Evolutionary conservation across 92 coral and sea anemone species (phyloP).

Genomic region (Phenganax marumi): DNA sequence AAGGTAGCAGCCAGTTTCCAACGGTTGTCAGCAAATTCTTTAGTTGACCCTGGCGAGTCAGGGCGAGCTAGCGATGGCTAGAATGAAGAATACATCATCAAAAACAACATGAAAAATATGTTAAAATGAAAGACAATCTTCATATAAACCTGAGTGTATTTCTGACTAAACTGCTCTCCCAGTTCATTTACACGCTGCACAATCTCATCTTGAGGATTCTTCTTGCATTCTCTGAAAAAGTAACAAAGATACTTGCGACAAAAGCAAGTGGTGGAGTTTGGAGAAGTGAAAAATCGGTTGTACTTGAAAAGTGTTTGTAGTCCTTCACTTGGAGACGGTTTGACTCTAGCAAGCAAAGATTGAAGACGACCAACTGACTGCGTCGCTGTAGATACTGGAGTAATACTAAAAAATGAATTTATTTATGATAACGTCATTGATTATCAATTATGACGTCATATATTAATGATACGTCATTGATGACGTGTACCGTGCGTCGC

Average conservation of each 20-base stretch:
- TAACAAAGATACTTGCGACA: not conserved
- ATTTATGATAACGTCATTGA: too few species aligned
- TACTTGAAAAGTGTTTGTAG: slow-evolving; percentile 75
- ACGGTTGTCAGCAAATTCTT: slow-evolving; percentile 88
- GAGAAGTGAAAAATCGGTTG: not conserved
- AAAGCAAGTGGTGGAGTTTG: not conserved
- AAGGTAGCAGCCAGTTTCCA: slow-evolving; percentile 83
- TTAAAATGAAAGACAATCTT: not conserved
- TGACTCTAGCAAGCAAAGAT: slow-evolving; percentile 78
- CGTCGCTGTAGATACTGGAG: slow-evolving; percentile 97
- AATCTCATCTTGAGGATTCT: slow-evolving; percentile 76
- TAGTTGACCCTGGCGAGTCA: slow-evolving; percentile 82
- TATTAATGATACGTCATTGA: too few species aligned
- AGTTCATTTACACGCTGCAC: slow-evolving; percentile 74
- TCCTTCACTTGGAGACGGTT: slow-evolving; percentile 79
- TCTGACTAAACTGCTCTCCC: slow-evolving; percentile 74
- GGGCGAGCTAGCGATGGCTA: slow-evolving; percentile 94
- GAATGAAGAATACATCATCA: not conserved
- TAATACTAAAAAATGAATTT: slow-evolving; percentile 53
- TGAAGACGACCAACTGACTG: slow-evolving; percentile 94
- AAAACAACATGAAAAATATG: not conserved
- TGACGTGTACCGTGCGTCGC: too few species aligned
- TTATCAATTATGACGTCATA: too few species aligned
- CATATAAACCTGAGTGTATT: slow-evolving; percentile 77
- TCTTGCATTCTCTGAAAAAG: slow-evolving; percentile 67